Base-by-base conservation (phyloP, 2,888 invertebrate genomes). In the Fragum sueziense region DNA sequence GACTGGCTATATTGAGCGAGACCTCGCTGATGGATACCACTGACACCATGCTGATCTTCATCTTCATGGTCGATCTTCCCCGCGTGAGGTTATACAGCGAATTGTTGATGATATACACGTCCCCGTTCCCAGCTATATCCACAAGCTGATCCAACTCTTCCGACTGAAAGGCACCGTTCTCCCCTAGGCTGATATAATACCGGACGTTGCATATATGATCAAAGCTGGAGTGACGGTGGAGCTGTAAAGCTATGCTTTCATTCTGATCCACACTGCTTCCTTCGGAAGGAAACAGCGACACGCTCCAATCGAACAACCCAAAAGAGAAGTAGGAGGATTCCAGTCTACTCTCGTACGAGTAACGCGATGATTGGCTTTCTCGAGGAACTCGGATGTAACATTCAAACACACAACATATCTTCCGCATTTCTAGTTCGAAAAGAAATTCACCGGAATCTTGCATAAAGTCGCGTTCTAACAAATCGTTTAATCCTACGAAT, bases 301-400 rank as follows among this genome's bases (percentile, higher is more conserved):
- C 94, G 88, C 96, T 96, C 97, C 97, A 97, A 91, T 97, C 97
- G 92, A 96, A 96, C 34, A 96, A 96, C 11, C 96, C 96, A 91
- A 96, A 97, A 0, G 96, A 95, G 92, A 97, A 96, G 89, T 95
- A 95, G n/a, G 95, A 94, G 2, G 95, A 95, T 90, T 96, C 96
- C 72, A 95, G 91, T 71, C 90, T 91, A 29, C 87, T 88, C 54
- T 86, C 87, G 54, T 86, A 84, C 27, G 87, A 79, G 51, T 86
- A 86, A 41, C 84, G 75, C 17, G 86, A 80, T 20, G 86, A 79
- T 11, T 88, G 86, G 33, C 82, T 82, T n/a, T 90, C 90, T 57
- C 89, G 94, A 1, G 95, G 95, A 54, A 96, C 94, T 33, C 82
- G 74, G 11, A 84, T 72, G 70, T 70, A 76, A 82, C 96, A 95